Evolutionary conservation across 2,113 vertebrate species (phyloP).

Genomic region (Lepus europaeus): DNA sequence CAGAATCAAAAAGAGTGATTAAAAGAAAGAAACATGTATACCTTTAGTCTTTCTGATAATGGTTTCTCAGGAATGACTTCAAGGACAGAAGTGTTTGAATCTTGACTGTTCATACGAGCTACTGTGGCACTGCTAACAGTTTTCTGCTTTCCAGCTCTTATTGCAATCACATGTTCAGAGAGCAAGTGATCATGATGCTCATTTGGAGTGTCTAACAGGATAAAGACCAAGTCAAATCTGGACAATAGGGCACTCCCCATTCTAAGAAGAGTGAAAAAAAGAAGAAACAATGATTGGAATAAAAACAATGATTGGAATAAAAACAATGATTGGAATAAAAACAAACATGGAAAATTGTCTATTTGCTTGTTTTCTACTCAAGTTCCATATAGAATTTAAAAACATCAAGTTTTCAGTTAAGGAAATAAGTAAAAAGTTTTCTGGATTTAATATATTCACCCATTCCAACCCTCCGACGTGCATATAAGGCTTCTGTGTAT

Average conservation of each 20-base stretch:
- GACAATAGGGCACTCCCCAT: slow-evolving; percentile 98
- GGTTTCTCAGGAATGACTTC: slow-evolving; percentile 90
- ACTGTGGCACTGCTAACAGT: slow-evolving; percentile 86
- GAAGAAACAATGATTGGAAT: no score
- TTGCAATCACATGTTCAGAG: slow-evolving; percentile 97
- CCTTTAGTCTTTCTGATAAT: slow-evolving; percentile 94
- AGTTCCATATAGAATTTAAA: not conserved
- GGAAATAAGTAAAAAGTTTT: slow-evolving; percentile 44
- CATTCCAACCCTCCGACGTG: not conserved
- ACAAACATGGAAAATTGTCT: not conserved
- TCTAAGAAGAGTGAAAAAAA: slow-evolving; percentile 85
- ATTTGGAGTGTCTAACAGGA: slow-evolving; percentile 96
- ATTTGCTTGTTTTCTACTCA: slow-evolving; percentile 18
- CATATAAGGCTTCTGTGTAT: not conserved
- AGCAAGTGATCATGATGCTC: slow-evolving; percentile 96
- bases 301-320: not conserved
- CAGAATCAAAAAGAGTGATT: slow-evolving; percentile 21
- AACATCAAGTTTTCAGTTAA: slow-evolving; percentile 29
- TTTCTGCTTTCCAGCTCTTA: slow-evolving; percentile 90
- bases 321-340: not conserved
- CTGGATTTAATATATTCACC: not conserved
- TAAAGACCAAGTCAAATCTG: slow-evolving; percentile 97
- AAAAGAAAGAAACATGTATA: slow-evolving; percentile 77
- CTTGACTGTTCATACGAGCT: slow-evolving; percentile 83
- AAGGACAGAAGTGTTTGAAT: slow-evolving; percentile 91